Percentiles rank a stretch among this genome's conserved stretches.
phyloP scores from a whole-genome alignment of 2,797 vertebrate genomes.

The Acipenser transmontanus region DNA sequence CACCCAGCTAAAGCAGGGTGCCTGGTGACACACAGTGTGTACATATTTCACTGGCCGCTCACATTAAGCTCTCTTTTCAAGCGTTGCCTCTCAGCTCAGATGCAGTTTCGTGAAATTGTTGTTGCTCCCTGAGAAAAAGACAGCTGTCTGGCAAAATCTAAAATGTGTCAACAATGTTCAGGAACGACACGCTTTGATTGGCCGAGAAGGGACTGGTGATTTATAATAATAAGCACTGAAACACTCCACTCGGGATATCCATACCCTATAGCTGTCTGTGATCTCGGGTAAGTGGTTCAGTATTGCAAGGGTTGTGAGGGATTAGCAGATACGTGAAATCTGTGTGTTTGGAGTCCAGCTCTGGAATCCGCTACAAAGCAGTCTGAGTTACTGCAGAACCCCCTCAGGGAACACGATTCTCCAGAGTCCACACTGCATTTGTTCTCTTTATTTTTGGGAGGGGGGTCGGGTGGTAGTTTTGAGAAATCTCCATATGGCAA shows the following conservation, averaged over 20 bases:
- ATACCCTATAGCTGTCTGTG: not conserved
- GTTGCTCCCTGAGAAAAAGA: no score
- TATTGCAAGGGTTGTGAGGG: not conserved
- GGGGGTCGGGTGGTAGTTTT: slow-evolving; percentile 43
- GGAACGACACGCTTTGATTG: no score
- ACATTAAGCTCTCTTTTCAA: no score
- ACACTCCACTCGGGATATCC: not conserved
- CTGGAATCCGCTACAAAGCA: slow-evolving; percentile 47
- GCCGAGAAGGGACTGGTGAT: no score
- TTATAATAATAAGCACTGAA: not conserved
- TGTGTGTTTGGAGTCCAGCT: slow-evolving; percentile 16
- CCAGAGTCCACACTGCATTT: slow-evolving; percentile 52
- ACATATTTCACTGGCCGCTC: no score
- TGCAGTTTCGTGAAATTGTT: no score
- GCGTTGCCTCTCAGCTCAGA: no score
- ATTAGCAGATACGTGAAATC: slow-evolving; percentile 10
- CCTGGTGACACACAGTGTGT: no score
- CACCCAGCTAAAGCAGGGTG: no score
- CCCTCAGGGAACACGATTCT: slow-evolving; percentile 41
- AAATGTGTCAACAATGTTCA: no score
- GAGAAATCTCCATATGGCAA: slow-evolving; percentile 64
- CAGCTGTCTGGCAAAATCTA: no score
- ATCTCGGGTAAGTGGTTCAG: slow-evolving; percentile 9
- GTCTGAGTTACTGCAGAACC: slow-evolving; percentile 57
- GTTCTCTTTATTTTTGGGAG: slow-evolving; percentile 36